These are phyloP conservation scores for Pedionomus torquatus DNA, from an alignment of 2,113 vertebrate genomes.

Conservation along the genomic window DNA sequence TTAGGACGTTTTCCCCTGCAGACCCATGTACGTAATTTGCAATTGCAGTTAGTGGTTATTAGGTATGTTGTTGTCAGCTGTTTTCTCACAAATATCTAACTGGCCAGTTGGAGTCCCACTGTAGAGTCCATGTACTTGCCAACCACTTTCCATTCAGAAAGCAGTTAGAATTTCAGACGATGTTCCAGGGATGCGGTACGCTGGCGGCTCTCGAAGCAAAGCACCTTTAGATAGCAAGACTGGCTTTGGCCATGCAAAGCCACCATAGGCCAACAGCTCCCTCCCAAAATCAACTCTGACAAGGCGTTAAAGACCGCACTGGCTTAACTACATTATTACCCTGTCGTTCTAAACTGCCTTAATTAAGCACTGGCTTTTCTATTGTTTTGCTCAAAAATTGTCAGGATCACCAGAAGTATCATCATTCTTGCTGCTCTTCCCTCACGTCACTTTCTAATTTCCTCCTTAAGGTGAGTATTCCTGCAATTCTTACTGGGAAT, in stretches of 20 bases:
- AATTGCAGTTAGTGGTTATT: background rate
- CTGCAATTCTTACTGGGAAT: background rate
- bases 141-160: background rate
- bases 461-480: background rate
- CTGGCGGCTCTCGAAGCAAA: background rate
- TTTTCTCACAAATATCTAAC: background rate
- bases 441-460: fast-evolving
- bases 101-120: background rate
- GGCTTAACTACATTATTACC: background rate
- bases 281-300: background rate
- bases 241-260: fast-evolving
- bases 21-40: background rate
- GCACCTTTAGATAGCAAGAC: fast-evolving
- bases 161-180: fast-evolving
- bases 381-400: background rate
- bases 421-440: background rate
- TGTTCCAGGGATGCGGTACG: fast-evolving
- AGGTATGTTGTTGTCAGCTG: background rate
- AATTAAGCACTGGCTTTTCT: background rate
- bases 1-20: background rate
- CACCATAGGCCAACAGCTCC: background rate
- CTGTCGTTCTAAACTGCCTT: background rate
- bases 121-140: background rate
- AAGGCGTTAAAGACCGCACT: fast-evolving
- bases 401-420: background rate